Conservation (phyloP, 2,888 invertebrate genomes). For the Lasioglossum pauxillum region DNA sequence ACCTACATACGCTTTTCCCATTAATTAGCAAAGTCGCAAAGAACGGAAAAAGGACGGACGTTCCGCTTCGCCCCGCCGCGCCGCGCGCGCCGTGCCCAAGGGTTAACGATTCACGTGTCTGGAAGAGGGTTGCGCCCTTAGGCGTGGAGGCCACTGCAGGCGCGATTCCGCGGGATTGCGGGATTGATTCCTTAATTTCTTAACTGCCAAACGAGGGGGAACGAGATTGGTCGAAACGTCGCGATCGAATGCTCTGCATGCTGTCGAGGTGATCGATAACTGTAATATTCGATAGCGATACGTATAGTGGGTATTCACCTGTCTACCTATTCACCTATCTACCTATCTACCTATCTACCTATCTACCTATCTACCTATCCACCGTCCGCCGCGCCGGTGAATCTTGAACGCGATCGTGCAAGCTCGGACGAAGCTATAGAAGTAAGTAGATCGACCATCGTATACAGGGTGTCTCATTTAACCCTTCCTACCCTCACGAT, state of each 20-base stretch:
- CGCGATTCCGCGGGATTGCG: constrained; percentile 10
- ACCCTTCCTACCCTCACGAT: too few species aligned
- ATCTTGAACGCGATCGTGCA: not conserved
- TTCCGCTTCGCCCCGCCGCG: not conserved
- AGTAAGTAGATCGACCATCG: too few species aligned
- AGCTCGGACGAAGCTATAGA: not conserved
- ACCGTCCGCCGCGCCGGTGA: not conserved
- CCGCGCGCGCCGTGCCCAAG: not conserved
- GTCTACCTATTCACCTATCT: not conserved
- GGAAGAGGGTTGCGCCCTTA: not conserved
- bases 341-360: too few species aligned
- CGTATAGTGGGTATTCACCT: not conserved
- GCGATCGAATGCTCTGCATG: constrained; percentile 33
- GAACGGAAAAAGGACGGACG: not conserved
- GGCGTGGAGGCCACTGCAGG: not conserved
- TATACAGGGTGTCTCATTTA: too few species aligned
- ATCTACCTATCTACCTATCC: not conserved
- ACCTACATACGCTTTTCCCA: not conserved
- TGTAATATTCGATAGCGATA: constrained; percentile 33
- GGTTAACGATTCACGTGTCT: not conserved
- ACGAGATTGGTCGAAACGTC: constrained; percentile 16
- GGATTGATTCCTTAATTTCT: constrained; percentile 50
- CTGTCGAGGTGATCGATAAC: constrained; percentile 33
- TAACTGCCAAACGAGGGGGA: constrained; percentile 47
- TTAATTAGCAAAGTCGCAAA: not conserved